These are phyloP conservation scores for Pandemis cinnamomeana DNA, from an alignment of 2,888 invertebrate genomes.

Conservation along the genomic window DNA sequence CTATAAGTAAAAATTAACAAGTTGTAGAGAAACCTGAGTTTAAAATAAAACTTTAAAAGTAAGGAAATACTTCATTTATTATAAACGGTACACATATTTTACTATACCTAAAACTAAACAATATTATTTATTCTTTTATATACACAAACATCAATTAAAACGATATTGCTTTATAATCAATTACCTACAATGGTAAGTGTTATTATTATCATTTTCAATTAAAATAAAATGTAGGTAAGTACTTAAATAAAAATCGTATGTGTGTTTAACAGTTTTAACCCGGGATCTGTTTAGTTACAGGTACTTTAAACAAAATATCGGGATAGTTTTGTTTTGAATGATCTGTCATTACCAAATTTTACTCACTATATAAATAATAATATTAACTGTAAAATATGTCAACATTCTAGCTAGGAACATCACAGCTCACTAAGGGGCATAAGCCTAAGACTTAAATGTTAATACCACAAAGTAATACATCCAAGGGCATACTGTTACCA, in stretches of 20 bases:
- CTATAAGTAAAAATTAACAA: neutral
- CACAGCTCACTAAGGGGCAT: slow-evolving; percentile 43
- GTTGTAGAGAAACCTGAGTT: neutral
- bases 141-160: slow-evolving; percentile 43
- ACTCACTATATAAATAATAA: slow-evolving; percentile 21
- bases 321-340: too few species aligned
- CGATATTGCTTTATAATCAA: slow-evolving; percentile 47
- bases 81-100: slow-evolving; percentile 43
- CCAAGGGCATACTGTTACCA: slow-evolving; percentile 8
- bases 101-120: slow-evolving; percentile 35
- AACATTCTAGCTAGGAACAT: slow-evolving; percentile 45
- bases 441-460: slow-evolving; percentile 42
- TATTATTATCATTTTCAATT: slow-evolving; percentile 29
- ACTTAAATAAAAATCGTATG: neutral
- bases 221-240: neutral
- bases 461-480: slow-evolving; percentile 40
- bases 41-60: slow-evolving; percentile 16
- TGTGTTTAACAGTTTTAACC: neutral
- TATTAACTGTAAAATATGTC: slow-evolving; percentile 40
- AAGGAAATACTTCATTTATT: slow-evolving; percentile 45
- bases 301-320: neutral
- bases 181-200: slow-evolving; percentile 16
- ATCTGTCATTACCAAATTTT: neutral
- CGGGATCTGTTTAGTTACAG: neutral
- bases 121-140: slow-evolving; percentile 39